Conservation (phyloP, 2,113 vertebrate genomes). For the Galemys pyrenaicus region DNA sequence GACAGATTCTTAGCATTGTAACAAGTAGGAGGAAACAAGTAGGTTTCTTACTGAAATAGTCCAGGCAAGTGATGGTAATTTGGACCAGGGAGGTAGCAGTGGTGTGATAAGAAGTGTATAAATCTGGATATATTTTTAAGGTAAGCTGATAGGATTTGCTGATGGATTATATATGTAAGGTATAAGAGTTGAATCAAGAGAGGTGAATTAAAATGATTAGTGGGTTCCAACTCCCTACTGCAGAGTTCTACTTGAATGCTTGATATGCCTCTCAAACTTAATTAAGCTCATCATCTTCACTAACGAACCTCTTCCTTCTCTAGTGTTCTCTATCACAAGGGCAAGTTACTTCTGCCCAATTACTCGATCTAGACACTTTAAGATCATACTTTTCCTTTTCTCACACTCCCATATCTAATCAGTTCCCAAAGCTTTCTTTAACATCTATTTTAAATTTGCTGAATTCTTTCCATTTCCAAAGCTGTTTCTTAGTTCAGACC, state of each 20-base stretch:
- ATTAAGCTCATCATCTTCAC: not conserved
- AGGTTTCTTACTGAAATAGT: not conserved
- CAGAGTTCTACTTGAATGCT: not conserved
- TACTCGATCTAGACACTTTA: not conserved
- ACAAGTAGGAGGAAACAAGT: no score
- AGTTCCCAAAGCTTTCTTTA: not conserved
- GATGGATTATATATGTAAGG: not conserved
- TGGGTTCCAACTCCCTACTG: not conserved
- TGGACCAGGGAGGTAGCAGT: not conserved
- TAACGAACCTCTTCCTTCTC: not conserved
- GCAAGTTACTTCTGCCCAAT: not conserved
- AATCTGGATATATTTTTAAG: not conserved
- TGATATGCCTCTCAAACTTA: not conserved
- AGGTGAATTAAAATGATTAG: not conserved
- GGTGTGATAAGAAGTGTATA: not conserved
- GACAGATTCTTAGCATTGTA: no score
- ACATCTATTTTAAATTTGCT: conserved; percentile 14
- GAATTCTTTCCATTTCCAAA: conserved; percentile 6
- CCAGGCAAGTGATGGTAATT: not conserved
- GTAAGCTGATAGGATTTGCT: not conserved
- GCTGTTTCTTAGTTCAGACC: not conserved
- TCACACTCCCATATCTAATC: not conserved
- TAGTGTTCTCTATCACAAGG: not conserved
- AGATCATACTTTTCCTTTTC: not conserved
- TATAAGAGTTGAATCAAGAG: not conserved